Conservation (phyloP, 2,888 invertebrate species). For the Clostera curtula region DNA sequence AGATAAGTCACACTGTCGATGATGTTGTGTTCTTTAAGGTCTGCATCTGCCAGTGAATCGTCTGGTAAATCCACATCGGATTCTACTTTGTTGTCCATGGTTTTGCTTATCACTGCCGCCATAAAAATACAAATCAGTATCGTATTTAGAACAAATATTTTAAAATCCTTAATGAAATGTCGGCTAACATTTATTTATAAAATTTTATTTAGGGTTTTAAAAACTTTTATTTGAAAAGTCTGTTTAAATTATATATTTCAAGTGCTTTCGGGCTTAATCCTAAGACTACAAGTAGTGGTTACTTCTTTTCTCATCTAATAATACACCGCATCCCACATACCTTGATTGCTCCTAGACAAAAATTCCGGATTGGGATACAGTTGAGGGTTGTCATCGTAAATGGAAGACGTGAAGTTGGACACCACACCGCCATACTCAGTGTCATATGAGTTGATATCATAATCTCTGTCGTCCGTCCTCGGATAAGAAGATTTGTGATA, state of each 20-base stretch:
- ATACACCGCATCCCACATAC: constrained; percentile 20
- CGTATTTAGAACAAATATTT: neutral
- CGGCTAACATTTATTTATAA: no score
- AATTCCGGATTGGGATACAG: constrained; percentile 67
- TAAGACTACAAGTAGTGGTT: no score
- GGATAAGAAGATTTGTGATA: constrained; percentile 52
- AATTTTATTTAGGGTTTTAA: no score
- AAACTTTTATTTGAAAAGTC: no score
- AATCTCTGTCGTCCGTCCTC: constrained; percentile 51
- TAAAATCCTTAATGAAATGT: no score
- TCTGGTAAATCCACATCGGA: constrained; percentile 75
- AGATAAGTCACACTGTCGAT: constrained; percentile 84
- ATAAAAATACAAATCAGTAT: constrained; percentile 1
- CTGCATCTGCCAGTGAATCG: constrained; percentile 78
- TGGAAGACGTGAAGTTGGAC: constrained; percentile 65
- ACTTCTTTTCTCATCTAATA: no score
- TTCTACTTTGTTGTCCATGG: constrained; percentile 48
- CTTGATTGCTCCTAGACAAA: constrained; percentile 51
- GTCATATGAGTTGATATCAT: constrained; percentile 62
- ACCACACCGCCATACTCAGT: constrained; percentile 65
- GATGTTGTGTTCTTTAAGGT: constrained; percentile 80
- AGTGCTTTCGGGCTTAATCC: no score
- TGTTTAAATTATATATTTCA: no score
- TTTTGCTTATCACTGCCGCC: constrained; percentile 35
- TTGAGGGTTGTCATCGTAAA: constrained; percentile 66